Conservation (phyloP, 2,888 invertebrate species). For the Drosophila buzzatii region DNA sequence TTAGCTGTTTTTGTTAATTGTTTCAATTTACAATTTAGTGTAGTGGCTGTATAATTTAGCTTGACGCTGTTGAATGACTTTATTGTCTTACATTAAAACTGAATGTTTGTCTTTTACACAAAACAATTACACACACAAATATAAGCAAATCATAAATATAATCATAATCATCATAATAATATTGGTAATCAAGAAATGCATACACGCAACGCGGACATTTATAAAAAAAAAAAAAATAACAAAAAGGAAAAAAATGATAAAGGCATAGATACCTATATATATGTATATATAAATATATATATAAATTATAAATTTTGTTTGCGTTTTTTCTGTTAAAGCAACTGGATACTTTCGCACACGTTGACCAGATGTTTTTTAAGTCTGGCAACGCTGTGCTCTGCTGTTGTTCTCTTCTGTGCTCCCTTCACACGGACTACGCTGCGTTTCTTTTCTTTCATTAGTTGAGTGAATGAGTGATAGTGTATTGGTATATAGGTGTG, state of each 20-base stretch:
- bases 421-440: conserved; percentile 27
- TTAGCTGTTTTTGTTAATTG: conserved; percentile 42
- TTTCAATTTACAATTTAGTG: conserved; percentile 51
- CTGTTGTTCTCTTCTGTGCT: conserved; percentile 8
- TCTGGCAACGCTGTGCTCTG: conserved; percentile 31
- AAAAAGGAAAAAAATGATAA: conserved; percentile 25
- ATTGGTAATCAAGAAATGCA: conserved; percentile 39
- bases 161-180: conserved; percentile 46
- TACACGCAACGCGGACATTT: conserved; percentile 36
- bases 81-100: conserved; percentile 65
- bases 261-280: conserved; percentile 27
- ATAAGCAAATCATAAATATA: conserved; percentile 33
- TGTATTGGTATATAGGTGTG: conserved; percentile 11
- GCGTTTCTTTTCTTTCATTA: conserved; percentile 8
- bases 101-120: conserved; percentile 61
- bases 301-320: conserved; percentile 31
- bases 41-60: conserved; percentile 37
- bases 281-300: conserved; percentile 32
- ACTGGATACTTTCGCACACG: conserved; percentile 21
- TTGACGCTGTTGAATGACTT: conserved; percentile 54
- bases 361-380: conserved; percentile 3
- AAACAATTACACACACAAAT: conserved; percentile 46
- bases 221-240: conserved; percentile 29
- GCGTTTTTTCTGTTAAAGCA: conserved; percentile 23
- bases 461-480: conserved; percentile 19